These are phyloP conservation scores for Neosalanx taihuensis DNA, from an alignment of 2,797 vertebrate genomes.

Conservation along the genomic window DNA sequence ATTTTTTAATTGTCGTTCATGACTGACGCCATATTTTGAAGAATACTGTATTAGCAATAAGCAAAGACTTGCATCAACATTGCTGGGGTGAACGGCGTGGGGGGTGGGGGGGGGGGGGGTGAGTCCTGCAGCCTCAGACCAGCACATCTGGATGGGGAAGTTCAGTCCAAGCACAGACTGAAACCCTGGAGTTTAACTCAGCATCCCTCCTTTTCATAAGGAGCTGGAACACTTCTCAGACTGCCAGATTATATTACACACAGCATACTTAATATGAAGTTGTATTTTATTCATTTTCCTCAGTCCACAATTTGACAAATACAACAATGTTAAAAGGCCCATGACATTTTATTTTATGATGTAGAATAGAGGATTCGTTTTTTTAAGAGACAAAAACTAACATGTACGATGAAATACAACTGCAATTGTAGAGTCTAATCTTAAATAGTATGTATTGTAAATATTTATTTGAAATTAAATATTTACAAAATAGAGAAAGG, in stretches of 20 bases:
- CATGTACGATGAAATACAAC: too few species aligned
- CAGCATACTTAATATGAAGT: background rate
- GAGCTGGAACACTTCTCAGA: background rate
- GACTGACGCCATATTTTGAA: background rate
- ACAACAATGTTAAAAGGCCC: background rate
- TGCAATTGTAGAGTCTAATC: too few species aligned
- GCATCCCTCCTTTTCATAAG: constrained; percentile 10
- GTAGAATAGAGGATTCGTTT: background rate
- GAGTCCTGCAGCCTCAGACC: background rate
- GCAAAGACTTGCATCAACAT: background rate
- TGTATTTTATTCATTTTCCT: too few species aligned
- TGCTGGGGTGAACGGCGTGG: background rate
- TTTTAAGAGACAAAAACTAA: background rate
- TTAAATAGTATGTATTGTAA: too few species aligned
- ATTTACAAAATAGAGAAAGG: background rate
- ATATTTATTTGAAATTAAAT: too few species aligned
- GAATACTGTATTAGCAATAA: background rate
- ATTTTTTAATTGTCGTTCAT: background rate
- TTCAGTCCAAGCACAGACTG: constrained; percentile 39
- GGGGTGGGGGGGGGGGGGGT: too few species aligned
- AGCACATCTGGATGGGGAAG: constrained; percentile 67
- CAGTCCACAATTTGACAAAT: too few species aligned
- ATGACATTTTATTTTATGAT: background rate
- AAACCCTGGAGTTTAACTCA: constrained; percentile 1
- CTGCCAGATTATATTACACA: background rate